phyloP scores from a whole-genome alignment of 1,140 invertebrate species.

The Cataglyphis hispanica region DNA sequence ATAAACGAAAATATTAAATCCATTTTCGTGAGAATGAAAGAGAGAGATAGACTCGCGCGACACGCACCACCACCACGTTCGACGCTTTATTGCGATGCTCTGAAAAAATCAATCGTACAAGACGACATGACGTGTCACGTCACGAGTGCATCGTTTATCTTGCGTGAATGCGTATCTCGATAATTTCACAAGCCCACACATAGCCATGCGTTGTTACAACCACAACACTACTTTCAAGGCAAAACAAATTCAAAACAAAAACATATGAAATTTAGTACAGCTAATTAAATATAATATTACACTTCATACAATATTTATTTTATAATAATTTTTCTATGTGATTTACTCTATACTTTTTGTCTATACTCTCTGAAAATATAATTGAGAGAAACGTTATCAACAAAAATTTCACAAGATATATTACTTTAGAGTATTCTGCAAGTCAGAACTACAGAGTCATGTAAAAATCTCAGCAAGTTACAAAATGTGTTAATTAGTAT shows the following conservation, averaged over 20 bases:
- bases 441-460: background rate
- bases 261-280: background rate
- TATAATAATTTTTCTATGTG: background rate
- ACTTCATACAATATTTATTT: background rate
- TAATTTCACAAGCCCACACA: background rate
- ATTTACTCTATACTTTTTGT: background rate
- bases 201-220: background rate
- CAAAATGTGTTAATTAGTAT: conserved; percentile 22
- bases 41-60: conserved; percentile 40
- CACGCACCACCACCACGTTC: conserved; percentile 30
- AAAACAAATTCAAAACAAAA: background rate
- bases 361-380: background rate
- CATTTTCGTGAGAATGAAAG: conserved; percentile 63
- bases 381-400: background rate
- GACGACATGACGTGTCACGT: conserved; percentile 51
- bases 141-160: conserved; percentile 1
- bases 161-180: conserved; percentile 4
- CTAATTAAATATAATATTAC: background rate
- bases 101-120: conserved; percentile 70
- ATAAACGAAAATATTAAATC: conserved; percentile 79
- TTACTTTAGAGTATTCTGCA: background rate
- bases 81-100: conserved; percentile 29
- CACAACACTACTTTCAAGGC: background rate
- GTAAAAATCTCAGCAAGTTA: background rate
- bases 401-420: too few species aligned